phyloP scores from a whole-genome alignment of 2,797 vertebrate species.

The Clamator glandarius region DNA sequence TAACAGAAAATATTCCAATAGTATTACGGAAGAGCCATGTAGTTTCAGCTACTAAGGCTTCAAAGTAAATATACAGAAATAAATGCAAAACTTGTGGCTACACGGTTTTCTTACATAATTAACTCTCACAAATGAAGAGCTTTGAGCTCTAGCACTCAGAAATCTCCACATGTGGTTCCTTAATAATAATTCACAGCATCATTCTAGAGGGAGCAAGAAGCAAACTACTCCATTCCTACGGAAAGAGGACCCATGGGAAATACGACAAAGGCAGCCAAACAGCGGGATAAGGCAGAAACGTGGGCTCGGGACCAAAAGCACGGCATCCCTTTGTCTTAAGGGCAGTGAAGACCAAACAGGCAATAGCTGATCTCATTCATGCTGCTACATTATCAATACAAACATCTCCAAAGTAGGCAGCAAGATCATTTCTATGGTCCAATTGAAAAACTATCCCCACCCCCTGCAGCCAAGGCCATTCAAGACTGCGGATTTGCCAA shows the following conservation, averaged over 20 bases:
- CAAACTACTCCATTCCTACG: neutral
- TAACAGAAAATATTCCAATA: neutral
- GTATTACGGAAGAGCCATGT: neutral
- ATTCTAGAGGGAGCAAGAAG: neutral
- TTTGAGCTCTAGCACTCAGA: neutral
- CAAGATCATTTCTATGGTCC: neutral
- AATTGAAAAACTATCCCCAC: fast-evolving
- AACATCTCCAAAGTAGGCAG: neutral
- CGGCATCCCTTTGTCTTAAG: neutral
- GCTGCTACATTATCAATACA: fast-evolving
- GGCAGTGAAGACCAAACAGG: neutral
- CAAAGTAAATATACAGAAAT: neutral
- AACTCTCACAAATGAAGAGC: neutral
- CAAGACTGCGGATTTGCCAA: neutral
- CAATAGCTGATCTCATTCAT: neutral
- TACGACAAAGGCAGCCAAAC: neutral
- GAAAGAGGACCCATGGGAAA: neutral
- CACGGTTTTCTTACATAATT: neutral
- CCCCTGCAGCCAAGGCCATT: neutral
- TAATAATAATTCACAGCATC: neutral
- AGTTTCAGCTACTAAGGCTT: neutral
- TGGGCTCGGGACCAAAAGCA: neutral
- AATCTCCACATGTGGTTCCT: neutral
- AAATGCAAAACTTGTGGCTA: neutral
- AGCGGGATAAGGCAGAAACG: neutral